Evolutionary conservation across 2,113 vertebrate species (phyloP).

Genomic region (Stegastes partitus): DNA sequence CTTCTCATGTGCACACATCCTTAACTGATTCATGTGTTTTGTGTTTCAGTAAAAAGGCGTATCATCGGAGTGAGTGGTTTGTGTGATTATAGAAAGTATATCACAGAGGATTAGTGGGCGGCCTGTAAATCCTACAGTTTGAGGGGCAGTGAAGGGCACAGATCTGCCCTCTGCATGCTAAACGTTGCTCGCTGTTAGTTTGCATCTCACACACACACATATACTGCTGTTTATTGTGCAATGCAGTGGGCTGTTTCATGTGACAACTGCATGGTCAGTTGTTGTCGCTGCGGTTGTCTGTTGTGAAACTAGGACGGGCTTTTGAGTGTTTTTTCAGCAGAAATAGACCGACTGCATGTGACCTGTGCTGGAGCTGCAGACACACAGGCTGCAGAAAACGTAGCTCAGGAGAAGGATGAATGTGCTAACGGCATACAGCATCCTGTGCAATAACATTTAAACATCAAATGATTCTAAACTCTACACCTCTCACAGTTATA

Average conservation of each 20-base stretch:
- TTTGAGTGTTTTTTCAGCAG: neutral
- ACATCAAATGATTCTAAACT: too few species aligned
- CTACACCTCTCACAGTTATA: too few species aligned
- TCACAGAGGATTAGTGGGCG: conserved; percentile 42
- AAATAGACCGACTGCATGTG: conserved; percentile 27
- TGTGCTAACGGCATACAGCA: too few species aligned
- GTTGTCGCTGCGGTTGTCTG: neutral
- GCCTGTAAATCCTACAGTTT: conserved; percentile 43
- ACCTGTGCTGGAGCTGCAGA: neutral
- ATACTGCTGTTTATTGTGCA: conserved; percentile 13
- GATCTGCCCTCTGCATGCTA: neutral
- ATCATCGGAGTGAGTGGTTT: conserved; percentile 12
- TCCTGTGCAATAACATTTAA: too few species aligned
- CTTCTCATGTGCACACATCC: neutral
- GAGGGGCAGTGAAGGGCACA: conserved; percentile 32
- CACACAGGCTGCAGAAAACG: neutral
- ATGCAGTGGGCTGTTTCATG: conserved; percentile 18
- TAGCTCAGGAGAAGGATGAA: too few species aligned
- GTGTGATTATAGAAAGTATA: conserved; percentile 47
- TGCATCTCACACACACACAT: neutral
- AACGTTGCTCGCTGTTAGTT: neutral
- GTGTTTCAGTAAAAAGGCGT: conserved; percentile 16
- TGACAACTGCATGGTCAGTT: conserved; percentile 36
- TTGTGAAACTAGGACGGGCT: conserved; percentile 28
- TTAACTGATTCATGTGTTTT: neutral